A percentile compares a stretch with the other conserved stretches of the same genome.
These are phyloP conservation scores for Perizoma affinitatum DNA, from an alignment of 2,888 invertebrate genomes.

Conservation along the genomic window DNA sequence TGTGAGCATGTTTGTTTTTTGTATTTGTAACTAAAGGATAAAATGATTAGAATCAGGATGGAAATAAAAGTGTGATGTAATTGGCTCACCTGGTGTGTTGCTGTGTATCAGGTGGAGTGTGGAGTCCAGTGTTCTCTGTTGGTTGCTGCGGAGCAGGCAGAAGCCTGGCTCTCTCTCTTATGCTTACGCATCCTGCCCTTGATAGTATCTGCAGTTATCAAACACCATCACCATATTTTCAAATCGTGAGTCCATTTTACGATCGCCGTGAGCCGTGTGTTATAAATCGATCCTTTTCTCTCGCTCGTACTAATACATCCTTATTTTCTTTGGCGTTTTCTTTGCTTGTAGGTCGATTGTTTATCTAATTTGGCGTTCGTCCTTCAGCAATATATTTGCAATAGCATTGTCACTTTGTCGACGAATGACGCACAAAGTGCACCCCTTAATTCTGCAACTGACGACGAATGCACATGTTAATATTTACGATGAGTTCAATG, in stretches of 20 bases:
- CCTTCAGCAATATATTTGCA: conserved; percentile 72
- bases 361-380: conserved; percentile 61
- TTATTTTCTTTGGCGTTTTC: conserved; percentile 81
- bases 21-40: too few relatives aligned
- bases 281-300: conserved; percentile 76
- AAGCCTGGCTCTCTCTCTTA: conserved; percentile 78
- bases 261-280: conserved; percentile 79
- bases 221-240: conserved; percentile 72
- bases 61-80: conserved; percentile 38
- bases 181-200: conserved; percentile 82
- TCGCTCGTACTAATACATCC: conserved; percentile 76
- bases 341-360: conserved; percentile 73
- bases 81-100: conserved; percentile 38
- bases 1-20: too few relatives aligned
- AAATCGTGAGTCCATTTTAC: conserved; percentile 82
- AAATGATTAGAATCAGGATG: conserved; percentile 3
- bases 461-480: conserved; percentile 46
- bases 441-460: conserved; percentile 80
- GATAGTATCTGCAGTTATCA: conserved; percentile 71
- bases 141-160: conserved; percentile 76
- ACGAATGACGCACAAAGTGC: conserved; percentile 79
- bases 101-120: conserved; percentile 72
- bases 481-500: conserved; percentile 44
- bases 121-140: conserved; percentile 67
- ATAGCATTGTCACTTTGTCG: conserved; percentile 78